phyloP scores from a whole-genome alignment of 2,888 invertebrate species.

The Lamproptera curius region DNA sequence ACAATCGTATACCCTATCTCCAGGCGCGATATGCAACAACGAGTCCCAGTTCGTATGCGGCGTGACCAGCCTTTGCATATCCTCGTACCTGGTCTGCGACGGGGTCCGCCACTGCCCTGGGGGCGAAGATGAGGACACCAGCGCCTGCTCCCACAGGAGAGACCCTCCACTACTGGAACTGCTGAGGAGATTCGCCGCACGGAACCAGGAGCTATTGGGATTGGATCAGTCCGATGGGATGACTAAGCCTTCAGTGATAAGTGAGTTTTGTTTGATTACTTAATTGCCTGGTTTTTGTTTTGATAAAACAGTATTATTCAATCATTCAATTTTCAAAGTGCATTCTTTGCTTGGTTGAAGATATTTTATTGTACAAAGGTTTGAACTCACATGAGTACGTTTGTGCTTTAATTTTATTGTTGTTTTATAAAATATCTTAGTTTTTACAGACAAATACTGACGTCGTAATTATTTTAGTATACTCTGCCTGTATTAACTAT shows the following conservation, averaged over 20 bases:
- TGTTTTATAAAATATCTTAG: too few species aligned
- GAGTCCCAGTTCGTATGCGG: constrained; percentile 64
- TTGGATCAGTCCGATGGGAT: constrained; percentile 58
- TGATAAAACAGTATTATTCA: too few species aligned
- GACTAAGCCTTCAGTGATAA: constrained; percentile 70
- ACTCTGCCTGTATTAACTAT: too few species aligned
- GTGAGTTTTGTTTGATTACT: constrained; percentile 43
- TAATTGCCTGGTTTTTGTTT: too few species aligned
- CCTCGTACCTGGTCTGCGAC: constrained; percentile 82
- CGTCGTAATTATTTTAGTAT: too few species aligned
- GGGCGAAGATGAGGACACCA: constrained; percentile 76
- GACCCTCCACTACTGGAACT: constrained; percentile 66
- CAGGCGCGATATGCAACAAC: constrained; percentile 63
- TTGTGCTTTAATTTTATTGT: too few species aligned
- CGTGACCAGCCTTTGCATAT: constrained; percentile 76
- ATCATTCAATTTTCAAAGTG: too few species aligned
- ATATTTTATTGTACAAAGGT: too few species aligned
- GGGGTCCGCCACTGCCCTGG: constrained; percentile 82
- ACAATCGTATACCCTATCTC: too few species aligned
- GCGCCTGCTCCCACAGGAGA: constrained; percentile 54
- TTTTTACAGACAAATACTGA: too few species aligned
- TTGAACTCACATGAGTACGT: too few species aligned
- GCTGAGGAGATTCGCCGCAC: constrained; percentile 59
- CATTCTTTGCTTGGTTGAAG: too few species aligned
- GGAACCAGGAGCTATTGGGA: constrained; percentile 65